Evolutionary conservation across 2,888 invertebrate species (phyloP).

Genomic region (Caradrina kadenii): DNA sequence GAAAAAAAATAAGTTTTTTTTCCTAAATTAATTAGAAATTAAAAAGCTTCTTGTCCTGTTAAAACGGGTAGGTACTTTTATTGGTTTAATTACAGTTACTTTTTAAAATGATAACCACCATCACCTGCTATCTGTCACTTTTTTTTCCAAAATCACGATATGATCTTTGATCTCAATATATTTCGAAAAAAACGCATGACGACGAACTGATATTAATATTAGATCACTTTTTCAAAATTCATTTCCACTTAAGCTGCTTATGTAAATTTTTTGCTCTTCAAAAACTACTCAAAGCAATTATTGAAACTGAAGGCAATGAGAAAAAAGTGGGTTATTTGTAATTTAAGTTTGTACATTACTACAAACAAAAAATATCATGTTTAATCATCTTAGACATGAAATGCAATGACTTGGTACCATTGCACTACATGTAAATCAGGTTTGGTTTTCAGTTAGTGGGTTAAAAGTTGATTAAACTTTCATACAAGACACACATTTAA

Average conservation of each 20-base stretch:
- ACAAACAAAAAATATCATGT: slow-evolving; percentile 29
- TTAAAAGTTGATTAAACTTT: slow-evolving; percentile 22
- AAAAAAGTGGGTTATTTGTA: slow-evolving; percentile 32
- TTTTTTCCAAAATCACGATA: slow-evolving; percentile 28
- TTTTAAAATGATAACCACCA: slow-evolving; percentile 5
- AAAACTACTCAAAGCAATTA: slow-evolving; percentile 42
- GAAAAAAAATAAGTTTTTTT: slow-evolving; percentile 3
- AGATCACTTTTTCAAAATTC: slow-evolving; percentile 27
- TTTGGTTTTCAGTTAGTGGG: slow-evolving; percentile 5
- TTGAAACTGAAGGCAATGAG: slow-evolving; percentile 22
- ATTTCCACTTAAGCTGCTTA: slow-evolving; percentile 23
- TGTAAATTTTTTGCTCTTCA: slow-evolving; percentile 29
- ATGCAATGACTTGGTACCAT: slow-evolving; percentile 14
- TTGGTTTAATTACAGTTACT: slow-evolving; percentile 4
- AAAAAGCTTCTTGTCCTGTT: neutral
- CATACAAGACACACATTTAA: neutral
- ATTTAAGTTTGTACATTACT: slow-evolving; percentile 6
- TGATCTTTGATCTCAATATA: slow-evolving; percentile 36
- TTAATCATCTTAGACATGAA: slow-evolving; percentile 11
- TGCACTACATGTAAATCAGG: slow-evolving; percentile 4
- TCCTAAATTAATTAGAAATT: neutral
- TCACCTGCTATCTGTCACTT: slow-evolving; percentile 12
- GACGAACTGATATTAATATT: slow-evolving; percentile 5
- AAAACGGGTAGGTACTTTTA: neutral
- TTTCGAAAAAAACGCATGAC: slow-evolving; percentile 22